Base-by-base conservation (phyloP, 2,888 invertebrate genomes). In the Eristalis pertinax region DNA sequence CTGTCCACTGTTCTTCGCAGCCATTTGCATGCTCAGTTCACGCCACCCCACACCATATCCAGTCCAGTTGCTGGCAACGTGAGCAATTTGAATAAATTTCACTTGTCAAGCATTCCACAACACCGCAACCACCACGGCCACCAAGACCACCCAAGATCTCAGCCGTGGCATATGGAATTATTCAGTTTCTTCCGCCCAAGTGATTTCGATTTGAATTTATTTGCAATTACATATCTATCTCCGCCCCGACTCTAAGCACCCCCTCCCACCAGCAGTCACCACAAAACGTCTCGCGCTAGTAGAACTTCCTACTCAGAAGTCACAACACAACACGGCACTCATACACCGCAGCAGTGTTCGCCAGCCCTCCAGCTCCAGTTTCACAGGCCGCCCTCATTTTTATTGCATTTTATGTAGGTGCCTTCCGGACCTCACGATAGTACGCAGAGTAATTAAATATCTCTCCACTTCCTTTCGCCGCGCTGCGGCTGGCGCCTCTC, bases 391-490 rank as follows among this genome's bases (percentile, higher is more conserved):
- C 50, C 50, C 50, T 50, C 50, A 19, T 50, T 50, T 82, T 83
- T 76, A 80, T 76, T 76, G 79, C 79, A 79, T 68, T 87, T 69
- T 84, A 87, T 83, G 87, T 87, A 87, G 87, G 87, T 87, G 87
- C 84, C 84, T 87, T 87, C 87, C 87, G 83, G 83, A 83, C 68
- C 79, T 68, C 38, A 67, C 82, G 69, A 73, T 56, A 62, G 85
- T 73, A 65, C 56, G 73, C 65, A 75, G 72, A 80, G 87, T 84
- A 87, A 87, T 87, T 87, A 87, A 87, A 87, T 84, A 84, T 87
- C 83, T 87, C 56, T 79, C 62, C 43, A 80, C 75, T 86, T 86
- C 82, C 82, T 69, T 76, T 74, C 29, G 70, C 56, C 63, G 65
- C 32, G 64, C 58, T 22, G 58, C 19, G 58, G 50, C 26, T 41